Base-by-base conservation (phyloP, 2,113 vertebrate species). In the Onychostoma macrolepis region DNA sequence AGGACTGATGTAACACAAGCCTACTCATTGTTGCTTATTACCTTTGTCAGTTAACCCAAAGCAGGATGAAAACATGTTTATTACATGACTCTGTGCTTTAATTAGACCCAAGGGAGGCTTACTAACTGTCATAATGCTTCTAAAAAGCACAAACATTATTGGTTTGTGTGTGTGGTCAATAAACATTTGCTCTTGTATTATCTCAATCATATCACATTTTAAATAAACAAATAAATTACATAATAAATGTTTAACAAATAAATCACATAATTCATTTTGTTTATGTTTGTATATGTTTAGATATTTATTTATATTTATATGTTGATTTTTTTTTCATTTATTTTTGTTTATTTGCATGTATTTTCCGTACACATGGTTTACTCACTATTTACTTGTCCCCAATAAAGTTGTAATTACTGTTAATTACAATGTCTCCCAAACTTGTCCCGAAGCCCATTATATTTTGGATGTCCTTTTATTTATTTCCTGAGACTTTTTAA, bases 21-120 rank as follows among this genome's bases (percentile, higher is more conserved):
- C 33, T 38, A 41, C 69, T 72, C 36, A 72, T 71, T 71, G 69
- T 12, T 79, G 76, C 48, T 79, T 36, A 6, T 79, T 79, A 56
- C 30, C 48, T 56, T 79, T 56, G 45, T 53, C 17, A 36, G 21
- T 72, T 24, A 72, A 72, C 69, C 36, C 36, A 41, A 41, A 72
- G 10, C 50, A 24, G 19, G 50, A 79, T 56, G 30, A 79, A 79
- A 53, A 79, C 77, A 13, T 79, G 19, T 79, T 58, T 56, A 79
- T 79, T 79, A 56, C 19, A 30, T 33, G 28, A 79, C 48, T 78
- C 17, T 56, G 17, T 36, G 77, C 50, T 56, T 28, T 79, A 79
- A 79, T 79, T 36, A 56, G 19, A 21, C 77, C 48, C 50, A 36
- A 56, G 50, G 50, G 77, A 79, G 77, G 24, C 9, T 6, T 56